Evolutionary conservation across 2,888 invertebrate species (phyloP).

Genomic region (Autographa pulchrina): DNA sequence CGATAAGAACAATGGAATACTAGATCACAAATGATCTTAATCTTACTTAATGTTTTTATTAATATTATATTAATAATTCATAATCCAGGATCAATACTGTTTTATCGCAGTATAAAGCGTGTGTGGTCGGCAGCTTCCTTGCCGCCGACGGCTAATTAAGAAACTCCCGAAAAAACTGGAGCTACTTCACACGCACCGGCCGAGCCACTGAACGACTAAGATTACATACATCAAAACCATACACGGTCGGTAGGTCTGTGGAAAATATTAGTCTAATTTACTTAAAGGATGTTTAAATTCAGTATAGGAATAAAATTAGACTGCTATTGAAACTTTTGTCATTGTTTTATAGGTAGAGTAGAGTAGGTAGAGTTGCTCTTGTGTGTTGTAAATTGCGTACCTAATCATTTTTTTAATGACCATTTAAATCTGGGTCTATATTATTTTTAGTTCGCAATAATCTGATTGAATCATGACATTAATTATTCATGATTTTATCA

Average conservation of each 20-base stretch:
- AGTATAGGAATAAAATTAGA: background rate
- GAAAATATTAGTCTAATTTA: slow-evolving; percentile 1
- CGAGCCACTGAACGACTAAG: slow-evolving; percentile 12
- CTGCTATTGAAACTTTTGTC: background rate
- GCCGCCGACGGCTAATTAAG: slow-evolving; percentile 74
- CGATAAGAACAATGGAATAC: too few relatives aligned
- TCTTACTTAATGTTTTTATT: background rate
- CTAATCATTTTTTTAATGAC: too few relatives aligned
- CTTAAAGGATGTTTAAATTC: slow-evolving; percentile 4
- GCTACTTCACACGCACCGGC: slow-evolving; percentile 61
- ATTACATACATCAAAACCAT: slow-evolving; percentile 25
- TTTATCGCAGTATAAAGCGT: slow-evolving; percentile 59
- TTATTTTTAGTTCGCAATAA: too few relatives aligned
- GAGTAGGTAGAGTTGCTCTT: background rate
- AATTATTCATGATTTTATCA: too few relatives aligned
- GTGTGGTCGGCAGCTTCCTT: slow-evolving; percentile 82
- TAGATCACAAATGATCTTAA: too few relatives aligned
- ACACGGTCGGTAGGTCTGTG: slow-evolving; percentile 21
- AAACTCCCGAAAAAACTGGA: slow-evolving; percentile 68
- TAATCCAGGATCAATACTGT: slow-evolving; percentile 59
- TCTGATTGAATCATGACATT: too few relatives aligned
- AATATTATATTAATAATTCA: background rate
- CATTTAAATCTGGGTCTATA: too few relatives aligned
- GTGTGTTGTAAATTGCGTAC: too few relatives aligned
- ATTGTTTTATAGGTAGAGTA: background rate